Evolutionary conservation across 2,113 vertebrate species (phyloP).

Genomic region (Hypomesus transpacificus): DNA sequence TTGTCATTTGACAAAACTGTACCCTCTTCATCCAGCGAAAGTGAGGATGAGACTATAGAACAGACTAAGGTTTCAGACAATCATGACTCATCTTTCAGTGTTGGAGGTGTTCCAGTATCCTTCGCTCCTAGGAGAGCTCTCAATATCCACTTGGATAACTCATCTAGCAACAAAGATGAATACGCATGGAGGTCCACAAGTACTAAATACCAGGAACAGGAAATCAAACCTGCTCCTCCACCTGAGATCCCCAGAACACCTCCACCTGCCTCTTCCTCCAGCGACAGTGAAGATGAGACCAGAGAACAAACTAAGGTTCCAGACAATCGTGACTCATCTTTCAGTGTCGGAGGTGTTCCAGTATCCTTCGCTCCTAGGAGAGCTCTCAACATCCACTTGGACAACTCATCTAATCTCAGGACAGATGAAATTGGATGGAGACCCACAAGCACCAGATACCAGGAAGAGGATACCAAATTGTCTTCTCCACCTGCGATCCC

Average conservation of each 20-base stretch:
- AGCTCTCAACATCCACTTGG: slow-evolving; percentile 36
- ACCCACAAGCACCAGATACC: slow-evolving; percentile 13
- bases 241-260: neutral
- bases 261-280: neutral
- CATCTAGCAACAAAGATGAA: neutral
- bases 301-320: slow-evolving; percentile 10
- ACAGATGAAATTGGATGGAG: slow-evolving; percentile 34
- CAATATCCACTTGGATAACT: neutral
- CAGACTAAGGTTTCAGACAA: slow-evolving; percentile 3
- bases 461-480: too few relatives aligned
- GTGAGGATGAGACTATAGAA: slow-evolving; percentile 28
- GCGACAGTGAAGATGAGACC: slow-evolving; percentile 30
- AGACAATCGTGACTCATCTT: slow-evolving; percentile 22
- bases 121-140: neutral
- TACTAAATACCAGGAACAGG: neutral
- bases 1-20: neutral
- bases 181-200: neutral
- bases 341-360: slow-evolving; percentile 27
- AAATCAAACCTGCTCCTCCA: neutral
- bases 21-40: slow-evolving; percentile 29
- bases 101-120: neutral
- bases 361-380: neutral
- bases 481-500: neutral
- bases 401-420: slow-evolving; percentile 33
- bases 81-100: neutral